Base-by-base conservation (phyloP, 2,888 invertebrate genomes). In the Drosophila algonquin region DNA sequence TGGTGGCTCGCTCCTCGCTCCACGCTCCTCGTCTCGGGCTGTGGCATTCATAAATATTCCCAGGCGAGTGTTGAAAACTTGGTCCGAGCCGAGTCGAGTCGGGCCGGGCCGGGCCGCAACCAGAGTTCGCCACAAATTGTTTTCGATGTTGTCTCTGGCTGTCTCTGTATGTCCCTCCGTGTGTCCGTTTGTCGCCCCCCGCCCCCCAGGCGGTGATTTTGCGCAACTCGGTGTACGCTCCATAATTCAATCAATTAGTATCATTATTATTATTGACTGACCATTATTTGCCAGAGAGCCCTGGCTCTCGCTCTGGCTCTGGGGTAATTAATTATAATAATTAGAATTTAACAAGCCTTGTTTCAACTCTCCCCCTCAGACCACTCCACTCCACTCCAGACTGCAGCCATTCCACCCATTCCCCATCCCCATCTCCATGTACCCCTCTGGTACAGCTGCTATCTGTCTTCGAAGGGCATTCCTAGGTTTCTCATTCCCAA, bases 171-270 rank as follows among this genome's bases (percentile, higher is more conserved):
- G 30, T 8, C 7, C 30, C 7, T 27, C 27, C 27, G 27, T 27
- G 5, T 30, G 35, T 71, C 14, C 35, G 27, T 54, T 8, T 44
- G 45, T 57, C 57, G 48, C 71, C 75, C 54, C 74, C 65, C 57
- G 0, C 24, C 24, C 24, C 24, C 24, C 24, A 58, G 75, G 67
- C 74, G 59, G 53, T 70, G 85, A 87, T 87, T 89, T 82, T 78
- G 72, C 75, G 76, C 89, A 87, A 88, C 74, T 79, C 64, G 58
- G 47, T 57, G 48, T 55, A 55, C 51, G 73, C 47, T 67, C 68
- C 77, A 82, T 83, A 83, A 83, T 82, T 85, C 88, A 83, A 83
- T 83, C 86, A 83, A 83, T 83, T 83, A 88, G 88, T 83, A 82
- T 77, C 75, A 85, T 88, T 88, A 88, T 79, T 74, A 75, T 74